A percentile compares a stretch with the other conserved stretches of the same genome.
These are phyloP conservation scores for Lacanobia oleracea DNA, from an alignment of 2,888 invertebrate species.

Conservation along the genomic window DNA sequence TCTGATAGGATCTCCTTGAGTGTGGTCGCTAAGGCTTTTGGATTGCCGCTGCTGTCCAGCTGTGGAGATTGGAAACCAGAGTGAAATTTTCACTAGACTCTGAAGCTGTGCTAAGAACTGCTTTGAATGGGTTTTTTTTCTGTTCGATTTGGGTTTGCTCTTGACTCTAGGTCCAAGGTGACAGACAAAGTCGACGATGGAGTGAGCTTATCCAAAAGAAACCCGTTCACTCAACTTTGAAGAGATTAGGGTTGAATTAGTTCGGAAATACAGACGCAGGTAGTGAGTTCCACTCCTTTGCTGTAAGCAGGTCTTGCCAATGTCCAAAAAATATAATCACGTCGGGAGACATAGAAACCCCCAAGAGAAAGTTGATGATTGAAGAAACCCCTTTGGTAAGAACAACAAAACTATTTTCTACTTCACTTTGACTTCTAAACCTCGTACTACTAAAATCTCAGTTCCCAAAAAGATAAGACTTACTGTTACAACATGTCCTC, in stretches of 20 bases:
- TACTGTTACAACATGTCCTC: slow-evolving; percentile 83
- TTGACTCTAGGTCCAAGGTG: too few relatives aligned
- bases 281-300: too few relatives aligned
- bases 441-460: neutral
- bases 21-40: slow-evolving; percentile 82
- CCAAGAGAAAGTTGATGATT: neutral
- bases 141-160: too few relatives aligned
- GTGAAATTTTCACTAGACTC: neutral
- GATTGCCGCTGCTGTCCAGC: slow-evolving; percentile 86
- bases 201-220: too few relatives aligned
- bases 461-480: neutral
- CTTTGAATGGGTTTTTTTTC: neutral
- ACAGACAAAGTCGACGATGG: too few relatives aligned
- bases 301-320: neutral
- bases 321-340: neutral
- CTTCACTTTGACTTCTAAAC: neutral
- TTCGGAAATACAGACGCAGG: too few relatives aligned
- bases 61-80: slow-evolving; percentile 57
- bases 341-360: neutral
- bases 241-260: too few relatives aligned
- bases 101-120: neutral
- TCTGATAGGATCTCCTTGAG: slow-evolving; percentile 86
- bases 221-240: too few relatives aligned
- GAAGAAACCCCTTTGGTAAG: neutral
- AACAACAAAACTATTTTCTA: neutral